phyloP scores from a whole-genome alignment of 2,113 vertebrate genomes.

The Psilopsiagon aurifrons region DNA sequence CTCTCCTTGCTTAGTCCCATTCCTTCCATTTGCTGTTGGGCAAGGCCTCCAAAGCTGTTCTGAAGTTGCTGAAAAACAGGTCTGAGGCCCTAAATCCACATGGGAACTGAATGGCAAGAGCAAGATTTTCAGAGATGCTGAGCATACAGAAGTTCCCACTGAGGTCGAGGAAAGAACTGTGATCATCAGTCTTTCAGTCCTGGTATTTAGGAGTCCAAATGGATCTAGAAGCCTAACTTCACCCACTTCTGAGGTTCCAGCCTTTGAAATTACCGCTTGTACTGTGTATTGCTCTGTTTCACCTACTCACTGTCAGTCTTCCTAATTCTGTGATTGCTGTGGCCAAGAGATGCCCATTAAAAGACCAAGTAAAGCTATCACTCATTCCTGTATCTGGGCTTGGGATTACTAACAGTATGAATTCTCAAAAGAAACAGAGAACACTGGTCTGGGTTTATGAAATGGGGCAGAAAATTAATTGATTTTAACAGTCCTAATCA shows the following conservation, averaged over 20 bases:
- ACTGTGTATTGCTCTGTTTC: not conserved
- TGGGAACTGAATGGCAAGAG: not conserved
- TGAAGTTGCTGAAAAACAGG: not conserved
- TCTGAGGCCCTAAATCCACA: not conserved
- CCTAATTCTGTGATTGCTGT: not conserved
- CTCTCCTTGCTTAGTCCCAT: not conserved
- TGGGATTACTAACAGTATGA: not conserved
- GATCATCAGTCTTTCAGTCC: not conserved
- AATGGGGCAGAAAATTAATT: not conserved
- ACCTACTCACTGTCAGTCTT: not conserved
- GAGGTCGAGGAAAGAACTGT: not conserved
- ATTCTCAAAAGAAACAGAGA: not conserved
- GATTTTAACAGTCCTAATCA: not conserved
- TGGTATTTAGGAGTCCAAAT: not conserved
- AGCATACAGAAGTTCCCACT: not conserved
- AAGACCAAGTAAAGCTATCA: not conserved
- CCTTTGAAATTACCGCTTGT: not conserved
- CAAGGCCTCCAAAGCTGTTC: not conserved
- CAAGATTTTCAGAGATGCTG: not conserved
- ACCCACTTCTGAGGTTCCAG: not conserved
- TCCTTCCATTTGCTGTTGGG: not conserved
- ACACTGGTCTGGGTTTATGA: not conserved
- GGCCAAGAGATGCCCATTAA: not conserved
- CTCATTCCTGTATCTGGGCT: not conserved
- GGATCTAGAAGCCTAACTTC: not conserved